A percentile compares a stretch with the other conserved stretches of the same genome.
phyloP scores from a whole-genome alignment of 37 sponge, comb jelly and placozoan genomes.

The Crambe crambe region DNA sequence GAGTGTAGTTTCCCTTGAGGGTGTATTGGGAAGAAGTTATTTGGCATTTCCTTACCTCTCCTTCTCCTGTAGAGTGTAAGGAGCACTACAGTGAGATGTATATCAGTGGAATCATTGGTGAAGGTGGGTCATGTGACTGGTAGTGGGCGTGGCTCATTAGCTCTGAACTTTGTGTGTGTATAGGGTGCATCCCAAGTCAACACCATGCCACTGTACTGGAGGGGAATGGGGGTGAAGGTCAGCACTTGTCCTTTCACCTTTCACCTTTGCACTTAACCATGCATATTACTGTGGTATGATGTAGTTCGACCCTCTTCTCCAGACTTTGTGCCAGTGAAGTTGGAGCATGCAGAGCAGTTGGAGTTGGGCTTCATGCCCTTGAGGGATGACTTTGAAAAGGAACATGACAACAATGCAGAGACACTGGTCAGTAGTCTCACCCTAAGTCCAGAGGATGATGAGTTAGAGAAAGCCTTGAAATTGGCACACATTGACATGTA shows the following conservation, averaged over 20 bases:
- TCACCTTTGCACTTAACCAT: not conserved
- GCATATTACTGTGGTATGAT: not conserved
- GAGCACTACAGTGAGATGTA: slow-evolving; percentile 77
- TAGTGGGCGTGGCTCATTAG: not conserved
- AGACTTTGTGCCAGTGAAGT: slow-evolving; percentile 50
- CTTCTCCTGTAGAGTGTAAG: slow-evolving; percentile 51
- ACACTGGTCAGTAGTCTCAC: slow-evolving; percentile 54
- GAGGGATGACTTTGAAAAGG: slow-evolving; percentile 91
- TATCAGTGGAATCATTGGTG: slow-evolving; percentile 73
- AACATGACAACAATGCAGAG: slow-evolving; percentile 83
- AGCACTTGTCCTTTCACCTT: not conserved
- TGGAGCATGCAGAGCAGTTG: slow-evolving; percentile 78
- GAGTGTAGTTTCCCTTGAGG: not conserved
- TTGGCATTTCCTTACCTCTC: not conserved
- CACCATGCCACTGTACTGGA: slow-evolving; percentile 54
- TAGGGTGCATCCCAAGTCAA: slow-evolving; percentile 49
- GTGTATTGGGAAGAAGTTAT: not conserved
- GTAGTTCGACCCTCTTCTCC: slow-evolving; percentile 54
- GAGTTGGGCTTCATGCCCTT: slow-evolving; percentile 81
- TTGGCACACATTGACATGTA: slow-evolving; percentile 84
- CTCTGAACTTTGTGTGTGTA: not conserved
- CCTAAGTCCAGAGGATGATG: slow-evolving; percentile 61
- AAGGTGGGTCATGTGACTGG: slow-evolving; percentile 41
- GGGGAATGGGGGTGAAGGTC: slow-evolving; percentile 69
- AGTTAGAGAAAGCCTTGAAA: slow-evolving; percentile 70